These are phyloP conservation scores for Ceratitis capitata DNA, from an alignment of 1,140 invertebrate genomes.

Conservation along the genomic window DNA sequence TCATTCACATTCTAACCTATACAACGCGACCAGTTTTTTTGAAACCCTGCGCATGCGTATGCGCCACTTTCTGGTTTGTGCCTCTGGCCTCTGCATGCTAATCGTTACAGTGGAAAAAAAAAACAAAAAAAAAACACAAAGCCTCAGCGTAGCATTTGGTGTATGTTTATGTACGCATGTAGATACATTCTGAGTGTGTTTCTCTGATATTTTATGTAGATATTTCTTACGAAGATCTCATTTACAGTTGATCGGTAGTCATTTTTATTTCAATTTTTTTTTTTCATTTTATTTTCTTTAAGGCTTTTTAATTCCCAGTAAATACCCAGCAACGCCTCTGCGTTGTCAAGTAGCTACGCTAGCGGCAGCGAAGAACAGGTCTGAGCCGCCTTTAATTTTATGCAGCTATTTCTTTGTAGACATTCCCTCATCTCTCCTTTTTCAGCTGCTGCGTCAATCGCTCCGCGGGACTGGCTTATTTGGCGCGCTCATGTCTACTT, in stretches of 20 bases:
- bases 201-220: not conserved
- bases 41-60: not conserved
- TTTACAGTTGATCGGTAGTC: not conserved
- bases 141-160: not conserved
- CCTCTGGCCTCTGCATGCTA: not conserved
- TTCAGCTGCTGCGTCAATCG: not conserved
- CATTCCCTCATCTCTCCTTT: not conserved
- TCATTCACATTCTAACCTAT: constrained; percentile 16
- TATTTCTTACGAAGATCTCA: not conserved
- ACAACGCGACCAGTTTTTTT: not conserved
- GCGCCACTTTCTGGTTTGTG: not conserved
- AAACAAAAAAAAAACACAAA: not conserved
- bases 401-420: not conserved
- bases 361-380: constrained; percentile 25
- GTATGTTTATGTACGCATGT: not conserved
- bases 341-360: not conserved
- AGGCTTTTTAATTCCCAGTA: not conserved
- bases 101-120: not conserved
- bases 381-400: not conserved
- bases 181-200: not conserved
- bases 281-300: not conserved
- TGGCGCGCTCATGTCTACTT: not conserved
- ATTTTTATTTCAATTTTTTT: no score
- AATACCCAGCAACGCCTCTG: not conserved
- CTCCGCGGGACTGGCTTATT: not conserved